phyloP scores from a whole-genome alignment of 1,140 invertebrate genomes.

The Drosophila mayri region DNA sequence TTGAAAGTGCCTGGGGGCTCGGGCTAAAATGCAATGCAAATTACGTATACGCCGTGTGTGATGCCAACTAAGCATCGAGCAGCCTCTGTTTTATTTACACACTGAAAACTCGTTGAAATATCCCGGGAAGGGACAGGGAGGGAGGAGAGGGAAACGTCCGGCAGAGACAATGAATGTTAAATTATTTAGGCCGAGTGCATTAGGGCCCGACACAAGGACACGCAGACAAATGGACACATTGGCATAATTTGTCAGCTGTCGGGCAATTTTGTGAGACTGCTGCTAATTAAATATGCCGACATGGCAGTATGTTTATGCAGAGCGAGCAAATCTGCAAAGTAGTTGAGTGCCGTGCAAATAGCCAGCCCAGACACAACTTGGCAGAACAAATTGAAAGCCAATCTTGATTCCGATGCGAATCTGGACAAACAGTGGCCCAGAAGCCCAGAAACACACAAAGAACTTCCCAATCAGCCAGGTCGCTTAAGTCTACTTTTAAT shows the following conservation, averaged over 20 bases:
- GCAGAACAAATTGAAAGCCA: conserved; percentile 34
- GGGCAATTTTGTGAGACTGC: conserved; percentile 61
- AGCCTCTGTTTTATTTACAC: conserved; percentile 65
- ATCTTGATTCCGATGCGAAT: conserved; percentile 26
- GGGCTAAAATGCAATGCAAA: conserved; percentile 56
- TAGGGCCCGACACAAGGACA: conserved; percentile 48
- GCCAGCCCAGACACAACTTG: conserved; percentile 32
- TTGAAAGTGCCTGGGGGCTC: conserved; percentile 50
- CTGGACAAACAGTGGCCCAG: conserved; percentile 29
- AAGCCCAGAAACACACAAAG: conserved; percentile 49
- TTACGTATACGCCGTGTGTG: conserved; percentile 70
- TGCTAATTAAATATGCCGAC: conserved; percentile 63
- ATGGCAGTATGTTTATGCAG: conserved; percentile 27
- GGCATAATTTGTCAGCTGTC: conserved; percentile 71
- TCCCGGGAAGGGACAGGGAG: not conserved
- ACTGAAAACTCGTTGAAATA: conserved; percentile 66
- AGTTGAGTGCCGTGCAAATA: conserved; percentile 58
- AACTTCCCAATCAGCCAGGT: conserved; percentile 22
- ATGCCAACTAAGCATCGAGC: conserved; percentile 40
- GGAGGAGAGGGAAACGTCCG: not conserved
- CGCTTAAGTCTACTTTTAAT: conserved; percentile 32
- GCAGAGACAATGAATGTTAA: conserved; percentile 61
- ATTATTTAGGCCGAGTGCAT: conserved; percentile 78
- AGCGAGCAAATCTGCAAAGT: conserved; percentile 45
- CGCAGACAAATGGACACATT: conserved; percentile 18